Evolutionary conservation across 2,113 vertebrate species (phyloP), one percentile per base, ranked within the genome.

Genomic region (Pithys albifrons): DNA sequence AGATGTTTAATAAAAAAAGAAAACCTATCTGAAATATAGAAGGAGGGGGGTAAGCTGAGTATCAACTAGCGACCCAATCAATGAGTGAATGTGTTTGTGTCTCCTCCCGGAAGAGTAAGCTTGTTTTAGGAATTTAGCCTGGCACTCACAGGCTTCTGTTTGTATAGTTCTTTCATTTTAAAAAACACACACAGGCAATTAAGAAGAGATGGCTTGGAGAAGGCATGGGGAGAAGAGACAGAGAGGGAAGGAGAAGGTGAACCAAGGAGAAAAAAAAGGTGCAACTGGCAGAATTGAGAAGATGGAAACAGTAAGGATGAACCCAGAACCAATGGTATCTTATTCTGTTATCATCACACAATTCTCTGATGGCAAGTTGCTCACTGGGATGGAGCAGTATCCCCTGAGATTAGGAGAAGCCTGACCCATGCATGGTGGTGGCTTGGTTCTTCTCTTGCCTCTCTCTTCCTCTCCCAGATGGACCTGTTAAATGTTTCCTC

Each of bases 71-170:
- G 22, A 64, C 67, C 81, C 94, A 88, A 89, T 96, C 94, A 96
- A 97, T 97, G 94, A 97, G 94, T 22, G 41, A 95, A 93, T 95
- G 96, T 95, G 94, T 97, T 95, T 79, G 76, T 81, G 85, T 85
- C 95, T 96, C 76, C 94, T 95, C 78, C 84, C 5, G 41, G 89
- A 96, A 95, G 95, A 95, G 89, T 83, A 95, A 95, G 89, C 91
- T 93, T 95, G 96, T 96, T 95, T 97, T 96, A 92, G 92, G 71
- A 88, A 89, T 95, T 94, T 71, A 91, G 55, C 75, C 91, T 96
- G 95, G 97, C 88, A 91, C 84, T 96, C 9, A 1, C 0, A 5
- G 74, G 79, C 66, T 61, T 93, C 88, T 96, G 92, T 92, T 96
- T 97, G 93, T 93, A 29, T 95, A 92, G 95, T n/a, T 52, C 93